Evolutionary conservation across 1,140 invertebrate genomes (phyloP).

Genomic region (Zaprionus camerounensis): DNA sequence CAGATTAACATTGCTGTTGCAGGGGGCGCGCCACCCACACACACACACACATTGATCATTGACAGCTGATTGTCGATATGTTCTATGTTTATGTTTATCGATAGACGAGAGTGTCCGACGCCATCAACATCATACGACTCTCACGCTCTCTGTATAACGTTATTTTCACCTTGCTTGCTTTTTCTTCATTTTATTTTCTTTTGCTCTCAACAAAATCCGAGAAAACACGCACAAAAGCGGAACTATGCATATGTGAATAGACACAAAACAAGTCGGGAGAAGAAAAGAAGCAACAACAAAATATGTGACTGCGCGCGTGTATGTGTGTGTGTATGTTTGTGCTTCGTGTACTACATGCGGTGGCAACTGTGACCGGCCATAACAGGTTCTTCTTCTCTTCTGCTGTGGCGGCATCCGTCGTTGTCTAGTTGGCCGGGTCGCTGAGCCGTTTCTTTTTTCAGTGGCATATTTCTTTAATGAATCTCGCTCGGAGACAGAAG

Average conservation of each 20-base stretch:
- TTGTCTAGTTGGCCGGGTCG: conserved; percentile 63
- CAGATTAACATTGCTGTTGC: neutral
- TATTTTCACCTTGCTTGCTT: conserved; percentile 30
- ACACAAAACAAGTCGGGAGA: conserved; percentile 29
- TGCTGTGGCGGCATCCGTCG: neutral
- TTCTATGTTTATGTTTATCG: conserved; percentile 25
- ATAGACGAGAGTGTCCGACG: conserved; percentile 1
- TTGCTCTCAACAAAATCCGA: conserved; percentile 26
- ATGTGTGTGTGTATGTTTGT: conserved; percentile 5
- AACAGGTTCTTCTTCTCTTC: conserved; percentile 49
- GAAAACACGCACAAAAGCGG: conserved; percentile 47
- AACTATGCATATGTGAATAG: conserved; percentile 43
- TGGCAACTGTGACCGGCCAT: conserved; percentile 47
- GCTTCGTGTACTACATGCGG: conserved; percentile 38
- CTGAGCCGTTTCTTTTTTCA: conserved; percentile 54
- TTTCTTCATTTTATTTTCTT: conserved; percentile 6
- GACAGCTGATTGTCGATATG: conserved; percentile 31
- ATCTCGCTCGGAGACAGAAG: conserved; percentile 48
- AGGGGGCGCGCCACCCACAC: neutral
- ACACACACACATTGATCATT: neutral
- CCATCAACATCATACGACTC: neutral
- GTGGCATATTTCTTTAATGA: conserved; percentile 82
- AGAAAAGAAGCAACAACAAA: conserved; percentile 32
- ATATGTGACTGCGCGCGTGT: neutral
- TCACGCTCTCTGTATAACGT: conserved; percentile 32